Percentiles rank a stretch among this genome's conserved stretches.
Evolutionary conservation across 64 coral and sea anemone species (phyloP).

Genomic region (Pocillopora verrucosa): DNA sequence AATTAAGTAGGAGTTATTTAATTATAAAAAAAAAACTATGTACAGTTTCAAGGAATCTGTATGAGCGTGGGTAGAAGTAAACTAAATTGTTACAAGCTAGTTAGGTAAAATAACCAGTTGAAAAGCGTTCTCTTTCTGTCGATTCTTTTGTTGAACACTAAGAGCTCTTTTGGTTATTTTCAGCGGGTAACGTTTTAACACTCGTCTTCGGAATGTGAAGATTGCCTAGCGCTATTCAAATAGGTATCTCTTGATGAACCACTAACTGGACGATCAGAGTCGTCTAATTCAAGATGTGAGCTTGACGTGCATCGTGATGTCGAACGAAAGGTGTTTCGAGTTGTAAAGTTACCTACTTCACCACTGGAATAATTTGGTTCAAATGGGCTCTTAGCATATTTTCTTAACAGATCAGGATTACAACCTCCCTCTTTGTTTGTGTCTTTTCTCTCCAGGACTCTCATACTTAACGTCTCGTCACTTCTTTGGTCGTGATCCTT

Average conservation of each 20-base stretch:
- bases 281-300: not conserved
- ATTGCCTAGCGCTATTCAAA: not conserved
- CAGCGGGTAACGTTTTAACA: not conserved
- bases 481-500: not conserved
- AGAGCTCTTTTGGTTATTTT: no score
- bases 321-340: not conserved
- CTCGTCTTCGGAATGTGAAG: not conserved
- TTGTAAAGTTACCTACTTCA: not conserved
- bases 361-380: not conserved
- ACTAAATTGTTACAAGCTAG: no score
- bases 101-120: no score
- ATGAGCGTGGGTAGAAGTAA: no score
- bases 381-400: not conserved
- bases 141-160: no score
- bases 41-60: no score
- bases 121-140: no score
- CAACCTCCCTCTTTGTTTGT: not conserved
- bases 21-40: no score
- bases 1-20: no score
- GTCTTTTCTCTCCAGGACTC: not conserved
- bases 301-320: no score
- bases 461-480: conserved; percentile 11
- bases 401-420: not conserved
- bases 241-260: not conserved
- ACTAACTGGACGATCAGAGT: not conserved